Conservation (phyloP, 2,113 vertebrate genomes). For the Paedocypris sp. region DNA sequence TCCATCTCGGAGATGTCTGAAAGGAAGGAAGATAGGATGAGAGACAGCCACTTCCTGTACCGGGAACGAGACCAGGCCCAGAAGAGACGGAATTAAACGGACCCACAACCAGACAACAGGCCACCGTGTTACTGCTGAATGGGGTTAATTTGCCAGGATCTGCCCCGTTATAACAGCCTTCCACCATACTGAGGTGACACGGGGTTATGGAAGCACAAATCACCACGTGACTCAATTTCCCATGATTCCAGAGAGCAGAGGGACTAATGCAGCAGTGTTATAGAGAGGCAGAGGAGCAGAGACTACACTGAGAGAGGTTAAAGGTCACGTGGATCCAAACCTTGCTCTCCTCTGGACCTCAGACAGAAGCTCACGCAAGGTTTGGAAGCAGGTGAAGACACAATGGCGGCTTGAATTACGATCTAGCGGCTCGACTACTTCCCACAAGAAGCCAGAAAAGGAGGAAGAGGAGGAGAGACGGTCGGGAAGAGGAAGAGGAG, state of each 20-base stretch:
- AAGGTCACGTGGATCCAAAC: no score
- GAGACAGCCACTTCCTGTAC: background rate
- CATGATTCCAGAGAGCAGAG: background rate
- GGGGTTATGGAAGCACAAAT: no score
- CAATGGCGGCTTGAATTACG: no score
- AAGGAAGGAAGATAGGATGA: conserved; percentile 23
- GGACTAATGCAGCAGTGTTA: conserved; percentile 26
- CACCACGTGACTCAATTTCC: background rate
- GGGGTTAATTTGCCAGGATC: conserved; percentile 35
- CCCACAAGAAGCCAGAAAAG: no score
- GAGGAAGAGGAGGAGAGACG: conserved; percentile 2
- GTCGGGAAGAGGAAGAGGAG: conserved; percentile 1
- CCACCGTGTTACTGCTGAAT: conserved; percentile 23
- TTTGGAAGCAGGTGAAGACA: no score
- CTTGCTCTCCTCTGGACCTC: no score
- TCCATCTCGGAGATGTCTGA: conserved; percentile 89
- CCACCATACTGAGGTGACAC: no score
- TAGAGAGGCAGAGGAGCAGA: conserved; percentile 34
- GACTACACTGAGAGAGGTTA: conserved; percentile 8
- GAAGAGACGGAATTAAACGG: conserved; percentile 17
- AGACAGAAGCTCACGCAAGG: no score
- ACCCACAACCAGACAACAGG: conserved; percentile 28
- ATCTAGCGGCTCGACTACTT: no score
- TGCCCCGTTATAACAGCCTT: conserved; percentile 32
- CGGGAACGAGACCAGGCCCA: conserved; percentile 15